A percentile compares a stretch with the other conserved stretches of the same genome.
These are phyloP conservation scores for Agrochola lota DNA, from an alignment of 2,888 invertebrate genomes.

Conservation along the genomic window DNA sequence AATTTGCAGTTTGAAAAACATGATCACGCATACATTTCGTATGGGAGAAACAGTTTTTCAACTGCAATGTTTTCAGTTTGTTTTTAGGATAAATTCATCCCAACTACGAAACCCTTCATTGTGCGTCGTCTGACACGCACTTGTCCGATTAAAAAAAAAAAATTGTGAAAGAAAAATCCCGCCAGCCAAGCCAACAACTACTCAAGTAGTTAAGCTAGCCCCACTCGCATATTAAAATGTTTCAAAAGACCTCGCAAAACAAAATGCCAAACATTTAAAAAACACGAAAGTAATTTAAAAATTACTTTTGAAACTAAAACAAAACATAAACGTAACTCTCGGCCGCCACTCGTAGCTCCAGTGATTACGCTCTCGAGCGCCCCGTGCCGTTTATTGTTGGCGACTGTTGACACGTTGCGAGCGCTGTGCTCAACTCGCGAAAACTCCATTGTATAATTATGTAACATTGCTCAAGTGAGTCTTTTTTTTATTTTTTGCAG, in stretches of 20 bases:
- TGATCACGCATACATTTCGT: no score
- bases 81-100: no score
- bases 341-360: conserved; percentile 49
- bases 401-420: conserved; percentile 67
- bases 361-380: conserved; percentile 68
- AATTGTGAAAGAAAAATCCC: no score
- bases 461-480: conserved; percentile 64
- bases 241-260: background rate
- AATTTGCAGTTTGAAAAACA: no score
- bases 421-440: conserved; percentile 54
- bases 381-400: conserved; percentile 64
- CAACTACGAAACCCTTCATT: no score
- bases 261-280: conserved; percentile 11
- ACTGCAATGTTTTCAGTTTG: no score
- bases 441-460: conserved; percentile 69
- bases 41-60: no score
- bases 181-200: background rate
- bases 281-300: conserved; percentile 39
- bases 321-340: conserved; percentile 49
- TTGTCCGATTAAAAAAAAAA: no score
- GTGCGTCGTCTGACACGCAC: background rate
- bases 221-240: background rate
- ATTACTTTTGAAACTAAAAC: conserved; percentile 57
- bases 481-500: conserved; percentile 57
- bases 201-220: background rate